A percentile compares a stretch with the other conserved stretches of the same genome.
phyloP scores from a whole-genome alignment of 2,797 vertebrate genomes.

The Schizothorax lantsangensis region DNA sequence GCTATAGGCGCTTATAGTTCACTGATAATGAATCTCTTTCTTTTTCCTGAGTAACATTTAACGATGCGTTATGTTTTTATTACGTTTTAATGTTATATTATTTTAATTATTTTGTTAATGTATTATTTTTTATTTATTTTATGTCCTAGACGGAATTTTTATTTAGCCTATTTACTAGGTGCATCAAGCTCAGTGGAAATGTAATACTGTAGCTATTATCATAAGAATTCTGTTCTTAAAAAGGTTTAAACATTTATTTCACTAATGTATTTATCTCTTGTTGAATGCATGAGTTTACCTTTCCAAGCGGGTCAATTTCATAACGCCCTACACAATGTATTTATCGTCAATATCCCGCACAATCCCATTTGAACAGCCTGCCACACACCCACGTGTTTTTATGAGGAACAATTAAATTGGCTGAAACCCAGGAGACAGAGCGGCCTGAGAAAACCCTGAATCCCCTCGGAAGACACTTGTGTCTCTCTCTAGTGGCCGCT shows the following conservation, averaged over 20 bases:
- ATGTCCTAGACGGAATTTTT: no score
- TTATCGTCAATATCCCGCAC: background rate
- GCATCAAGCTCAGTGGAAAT: background rate
- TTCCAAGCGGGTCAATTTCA: background rate
- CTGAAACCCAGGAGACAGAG: conserved; percentile 33
- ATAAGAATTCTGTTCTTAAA: background rate
- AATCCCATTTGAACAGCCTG: conserved; percentile 10
- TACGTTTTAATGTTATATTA: background rate
- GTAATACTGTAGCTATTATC: background rate
- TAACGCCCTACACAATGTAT: background rate
- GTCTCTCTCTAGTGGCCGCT: conserved; percentile 30
- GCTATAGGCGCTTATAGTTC: background rate
- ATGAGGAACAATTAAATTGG: conserved; percentile 31
- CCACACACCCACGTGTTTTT: conserved; percentile 17
- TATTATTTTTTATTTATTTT: background rate
- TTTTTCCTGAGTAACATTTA: background rate
- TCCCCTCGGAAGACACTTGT: conserved; percentile 22
- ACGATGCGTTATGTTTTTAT: background rate
- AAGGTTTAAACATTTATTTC: background rate
- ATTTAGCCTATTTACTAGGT: background rate
- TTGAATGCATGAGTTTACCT: background rate
- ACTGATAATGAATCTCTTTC: background rate
- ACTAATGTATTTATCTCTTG: background rate
- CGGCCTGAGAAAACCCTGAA: conserved; percentile 30
- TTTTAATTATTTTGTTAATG: background rate